Evolutionary conservation across 2,888 invertebrate genomes (phyloP), one percentile per base, ranked within the genome.

Genomic region (Cabera pusaria): DNA sequence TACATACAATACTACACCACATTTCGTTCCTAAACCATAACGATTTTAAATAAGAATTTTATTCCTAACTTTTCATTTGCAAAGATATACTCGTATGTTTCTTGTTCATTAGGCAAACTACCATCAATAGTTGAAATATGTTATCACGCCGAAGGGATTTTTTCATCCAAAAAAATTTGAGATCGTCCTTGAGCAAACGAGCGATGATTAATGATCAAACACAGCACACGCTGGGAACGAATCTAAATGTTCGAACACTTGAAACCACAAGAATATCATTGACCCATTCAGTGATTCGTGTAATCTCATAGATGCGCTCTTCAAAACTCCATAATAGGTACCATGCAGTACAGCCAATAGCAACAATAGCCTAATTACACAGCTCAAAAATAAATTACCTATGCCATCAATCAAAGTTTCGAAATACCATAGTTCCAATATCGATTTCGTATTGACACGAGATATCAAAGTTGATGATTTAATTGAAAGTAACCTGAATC

Each of bases 361-460:
- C 51, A 78, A 86, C 86, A 86, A 86, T 84, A 73, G 71, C 44
- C 59, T 77, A 81, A 85, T 85, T 84, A 79, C 63, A 68, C 52
- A 63, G 51, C 61, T 60, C 63, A 62, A 65, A 66, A 72, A 67
- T 70, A 73, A 72, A 76, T 77, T 64, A 72, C 65, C 40, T 41
- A 43, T 45, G 57, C 64, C 71, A 80, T 83, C 71, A 79, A 82
- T 81, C 83, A 79, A 37, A 22, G 25, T 31, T 35, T 44, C 52
- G 33, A 51, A 45, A 40, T 12, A 31, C 27, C 33, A 39, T 41
- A 32, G 44, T 38, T 38, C 25, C 39, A 23, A 54, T 52, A 45
- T 49, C 42, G 46, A 52, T 43, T 40, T 37, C 31, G 7, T 43
- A 38, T 40, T 31, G 39, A 44, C 35, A 40, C 31, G 40, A 14